Evolutionary conservation across 2,888 invertebrate species (phyloP), one percentile per base, ranked within the genome.

Genomic region (Deilephila porcellus): DNA sequence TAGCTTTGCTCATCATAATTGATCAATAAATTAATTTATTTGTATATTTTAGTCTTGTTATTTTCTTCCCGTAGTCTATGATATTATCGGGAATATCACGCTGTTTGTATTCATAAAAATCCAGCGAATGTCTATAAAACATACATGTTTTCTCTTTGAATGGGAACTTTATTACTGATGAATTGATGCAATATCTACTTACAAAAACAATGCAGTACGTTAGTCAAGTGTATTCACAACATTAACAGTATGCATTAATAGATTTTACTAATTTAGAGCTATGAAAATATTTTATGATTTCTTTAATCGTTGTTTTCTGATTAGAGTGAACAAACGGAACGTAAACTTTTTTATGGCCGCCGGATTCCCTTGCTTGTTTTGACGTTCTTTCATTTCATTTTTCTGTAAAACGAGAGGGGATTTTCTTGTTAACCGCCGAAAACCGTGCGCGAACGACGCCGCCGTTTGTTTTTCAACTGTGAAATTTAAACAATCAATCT

Each of bases 331-430:
- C 78, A 73, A 90, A 88, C 82, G 89, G 82, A 91, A 85, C 88
- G 86, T 72, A 77, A 62, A 76, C 71, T 83, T 85, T 88, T 90
- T 89, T 90, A 92, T 92, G 92, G 93, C 93, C 88, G 92, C 90
- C 88, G 85, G 86, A 87, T 87, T 86, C 84, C 86, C 88, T 91
- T 88, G 90, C 91, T 91, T 93, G 88, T 92, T 92, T 93, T 93
- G 93, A 93, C 93, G 89, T 93, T 90, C 89, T 83, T 87, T 87
- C 84, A 83, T 87, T 90, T 83, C 78, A 81, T 81, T 81, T 83
- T 89, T 87, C 85, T 81, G 83, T 88, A 85, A 86, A 85, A 81
- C 83, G 83, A 87, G 90, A 88, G 89, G 88, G 89, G 88, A 88
- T 89, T 89, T 87, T 84, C 81, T 80, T 84, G 82, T 81, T 83